Conservation (phyloP, 2,113 vertebrate genomes). For the Epinephelus cyanopodus region DNA sequence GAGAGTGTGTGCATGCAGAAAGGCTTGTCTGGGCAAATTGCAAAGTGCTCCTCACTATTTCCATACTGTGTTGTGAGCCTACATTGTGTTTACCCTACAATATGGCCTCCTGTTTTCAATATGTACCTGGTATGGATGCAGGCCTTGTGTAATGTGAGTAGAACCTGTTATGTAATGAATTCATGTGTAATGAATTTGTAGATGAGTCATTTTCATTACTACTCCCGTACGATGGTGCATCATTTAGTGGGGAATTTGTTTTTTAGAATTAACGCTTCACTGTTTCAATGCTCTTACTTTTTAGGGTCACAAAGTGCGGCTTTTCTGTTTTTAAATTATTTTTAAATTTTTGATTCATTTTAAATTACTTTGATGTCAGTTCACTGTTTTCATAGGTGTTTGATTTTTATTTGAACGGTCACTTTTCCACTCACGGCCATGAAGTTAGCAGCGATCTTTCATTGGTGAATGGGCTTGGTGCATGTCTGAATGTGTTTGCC, state of each 20-base stretch:
- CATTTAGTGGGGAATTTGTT: slow-evolving; percentile 30
- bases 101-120: slow-evolving; percentile 63
- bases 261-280: slow-evolving; percentile 23
- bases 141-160: slow-evolving; percentile 73
- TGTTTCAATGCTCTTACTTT: background rate
- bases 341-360: background rate
- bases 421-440: slow-evolving; percentile 28
- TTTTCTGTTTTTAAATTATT: slow-evolving; percentile 3
- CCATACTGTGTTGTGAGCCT: slow-evolving; percentile 61
- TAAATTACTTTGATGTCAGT: slow-evolving; percentile 6
- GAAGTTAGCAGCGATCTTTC: slow-evolving; percentile 25
- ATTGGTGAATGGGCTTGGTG: slow-evolving; percentile 51
- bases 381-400: slow-evolving; percentile 16
- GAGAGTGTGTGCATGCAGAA: slow-evolving; percentile 69
- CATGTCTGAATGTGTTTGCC: slow-evolving; percentile 59
- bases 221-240: slow-evolving; percentile 37
- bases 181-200: slow-evolving; percentile 72
- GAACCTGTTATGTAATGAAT: slow-evolving; percentile 70
- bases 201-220: slow-evolving; percentile 69
- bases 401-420: slow-evolving; percentile 31
- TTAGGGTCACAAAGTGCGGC: background rate
- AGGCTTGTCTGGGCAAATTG: slow-evolving; percentile 86
- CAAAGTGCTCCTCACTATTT: slow-evolving; percentile 78
- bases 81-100: slow-evolving; percentile 66
- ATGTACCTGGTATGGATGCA: slow-evolving; percentile 63